A percentile compares a stretch with the other conserved stretches of the same genome.
These are phyloP conservation scores for Cheilosia urbana DNA, from an alignment of 2,888 invertebrate species.

Conservation along the genomic window DNA sequence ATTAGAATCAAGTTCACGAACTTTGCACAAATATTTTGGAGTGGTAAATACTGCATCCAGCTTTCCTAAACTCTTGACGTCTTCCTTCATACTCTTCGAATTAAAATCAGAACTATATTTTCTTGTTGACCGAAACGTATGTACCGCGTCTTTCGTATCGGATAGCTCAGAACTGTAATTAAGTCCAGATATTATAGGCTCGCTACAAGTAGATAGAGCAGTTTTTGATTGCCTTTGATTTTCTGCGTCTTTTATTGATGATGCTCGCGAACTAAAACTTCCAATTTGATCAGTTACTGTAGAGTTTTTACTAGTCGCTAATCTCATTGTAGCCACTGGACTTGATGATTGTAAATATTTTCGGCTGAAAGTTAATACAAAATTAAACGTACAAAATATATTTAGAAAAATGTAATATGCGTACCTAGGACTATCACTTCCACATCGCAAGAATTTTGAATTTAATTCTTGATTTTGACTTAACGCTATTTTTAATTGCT, in stretches of 20 bases:
- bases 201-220: conserved; percentile 55
- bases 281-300: conserved; percentile 18
- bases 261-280: conserved; percentile 31
- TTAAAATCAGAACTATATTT: conserved; percentile 74
- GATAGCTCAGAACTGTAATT: conserved; percentile 34
- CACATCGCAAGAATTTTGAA: conserved; percentile 83
- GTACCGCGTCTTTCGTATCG: conserved; percentile 21
- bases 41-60: conserved; percentile 89
- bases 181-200: conserved; percentile 53
- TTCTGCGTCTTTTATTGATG: conserved; percentile 38
- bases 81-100: conserved; percentile 80
- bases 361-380: conserved; percentile 53
- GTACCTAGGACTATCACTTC: conserved; percentile 83
- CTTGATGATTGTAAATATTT: conserved; percentile 26
- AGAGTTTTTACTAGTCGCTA: conserved; percentile 11
- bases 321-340: conserved; percentile 19
- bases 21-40: conserved; percentile 87
- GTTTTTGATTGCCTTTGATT: conserved; percentile 72
- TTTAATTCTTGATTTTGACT: conserved; percentile 86
- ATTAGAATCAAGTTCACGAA: conserved; percentile 88
- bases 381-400: neutral
- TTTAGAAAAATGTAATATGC: neutral
- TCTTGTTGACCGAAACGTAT: neutral
- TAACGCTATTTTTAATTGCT: conserved; percentile 86
- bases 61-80: conserved; percentile 85